A percentile compares a stretch with the other conserved stretches of the same genome.
These are phyloP conservation scores for Poecilia velifera DNA, from an alignment of 2,797 vertebrate species.

Conservation along the genomic window DNA sequence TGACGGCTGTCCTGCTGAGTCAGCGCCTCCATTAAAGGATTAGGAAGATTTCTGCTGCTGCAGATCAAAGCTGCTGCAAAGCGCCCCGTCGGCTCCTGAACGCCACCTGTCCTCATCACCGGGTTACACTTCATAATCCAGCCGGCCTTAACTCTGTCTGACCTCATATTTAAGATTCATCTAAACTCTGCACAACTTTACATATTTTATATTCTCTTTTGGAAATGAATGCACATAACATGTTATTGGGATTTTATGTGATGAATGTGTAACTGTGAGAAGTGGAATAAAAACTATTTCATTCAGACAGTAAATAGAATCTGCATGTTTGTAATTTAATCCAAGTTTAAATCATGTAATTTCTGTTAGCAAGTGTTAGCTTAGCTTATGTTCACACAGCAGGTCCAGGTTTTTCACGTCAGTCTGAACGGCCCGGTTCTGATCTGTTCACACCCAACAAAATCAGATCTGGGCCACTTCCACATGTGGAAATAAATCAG, in stretches of 20 bases:
- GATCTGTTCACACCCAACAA: too few species aligned
- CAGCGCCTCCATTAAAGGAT: constrained; percentile 62
- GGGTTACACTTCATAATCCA: constrained; percentile 19
- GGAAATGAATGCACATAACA: too few species aligned
- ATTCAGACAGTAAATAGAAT: neutral
- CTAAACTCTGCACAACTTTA: too few species aligned
- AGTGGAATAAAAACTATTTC: neutral
- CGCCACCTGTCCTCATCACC: constrained; percentile 6
- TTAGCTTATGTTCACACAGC: too few species aligned
- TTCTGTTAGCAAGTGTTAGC: neutral
- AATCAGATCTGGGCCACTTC: too few species aligned
- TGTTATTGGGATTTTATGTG: too few species aligned
- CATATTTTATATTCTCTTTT: too few species aligned
- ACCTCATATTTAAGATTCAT: neutral
- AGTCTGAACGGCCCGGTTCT: too few species aligned
- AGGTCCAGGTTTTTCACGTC: too few species aligned
- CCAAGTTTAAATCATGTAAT: neutral
- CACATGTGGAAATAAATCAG: too few species aligned
- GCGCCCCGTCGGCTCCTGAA: constrained; percentile 22
- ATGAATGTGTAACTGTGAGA: too few species aligned
- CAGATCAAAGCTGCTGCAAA: constrained; percentile 47
- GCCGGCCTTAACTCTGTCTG: constrained; percentile 6
- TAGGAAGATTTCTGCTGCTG: constrained; percentile 37
- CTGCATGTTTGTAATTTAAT: neutral
- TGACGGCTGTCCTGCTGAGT: constrained; percentile 27